These are phyloP conservation scores for Epizoanthus stellaris DNA, from an alignment of 92 coral and sea anemone genomes.

Conservation along the genomic window DNA sequence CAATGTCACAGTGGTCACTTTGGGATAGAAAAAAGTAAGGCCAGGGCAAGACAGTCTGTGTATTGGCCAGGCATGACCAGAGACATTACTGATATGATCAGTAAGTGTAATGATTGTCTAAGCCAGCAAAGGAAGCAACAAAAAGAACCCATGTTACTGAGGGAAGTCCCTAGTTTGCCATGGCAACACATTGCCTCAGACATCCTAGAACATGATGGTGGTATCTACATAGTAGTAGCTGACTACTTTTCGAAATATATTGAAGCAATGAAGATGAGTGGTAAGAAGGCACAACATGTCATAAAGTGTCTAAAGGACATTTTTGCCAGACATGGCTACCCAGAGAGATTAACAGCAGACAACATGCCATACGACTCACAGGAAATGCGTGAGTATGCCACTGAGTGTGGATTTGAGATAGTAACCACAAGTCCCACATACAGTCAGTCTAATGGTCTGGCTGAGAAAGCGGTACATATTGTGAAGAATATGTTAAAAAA, in stretches of 20 bases:
- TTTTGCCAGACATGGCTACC: slow-evolving; percentile 53
- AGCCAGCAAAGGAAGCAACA: slow-evolving; percentile 33
- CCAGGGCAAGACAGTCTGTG: slow-evolving; percentile 25
- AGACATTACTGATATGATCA: slow-evolving; percentile 26
- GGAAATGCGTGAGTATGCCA: slow-evolving; percentile 39
- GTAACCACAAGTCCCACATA: slow-evolving; percentile 42
- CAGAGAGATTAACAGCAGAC: slow-evolving; percentile 44
- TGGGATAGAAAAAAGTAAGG: slow-evolving; percentile 43
- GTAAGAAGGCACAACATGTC: slow-evolving; percentile 27
- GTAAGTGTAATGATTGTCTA: slow-evolving; percentile 34
- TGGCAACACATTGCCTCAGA: slow-evolving; percentile 47
- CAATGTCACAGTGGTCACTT: slow-evolving; percentile 48
- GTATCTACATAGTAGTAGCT: slow-evolving; percentile 34
- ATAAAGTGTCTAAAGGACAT: slow-evolving; percentile 21
- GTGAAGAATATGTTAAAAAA: slow-evolving; percentile 13
- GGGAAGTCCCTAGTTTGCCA: slow-evolving; percentile 23
- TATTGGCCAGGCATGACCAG: slow-evolving; percentile 50
- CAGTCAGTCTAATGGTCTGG: slow-evolving; percentile 45
- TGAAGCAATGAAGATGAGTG: slow-evolving; percentile 17
- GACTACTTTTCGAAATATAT: slow-evolving; percentile 45
- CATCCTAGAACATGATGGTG: slow-evolving; percentile 31
- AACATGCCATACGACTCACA: slow-evolving; percentile 49
- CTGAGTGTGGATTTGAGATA: slow-evolving; percentile 11
- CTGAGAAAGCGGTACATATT: slow-evolving; percentile 25
- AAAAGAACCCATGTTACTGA: slow-evolving; percentile 45